Evolutionary conservation across 23 tunicate species (phyloP).

Genomic region (Styela clava): DNA sequence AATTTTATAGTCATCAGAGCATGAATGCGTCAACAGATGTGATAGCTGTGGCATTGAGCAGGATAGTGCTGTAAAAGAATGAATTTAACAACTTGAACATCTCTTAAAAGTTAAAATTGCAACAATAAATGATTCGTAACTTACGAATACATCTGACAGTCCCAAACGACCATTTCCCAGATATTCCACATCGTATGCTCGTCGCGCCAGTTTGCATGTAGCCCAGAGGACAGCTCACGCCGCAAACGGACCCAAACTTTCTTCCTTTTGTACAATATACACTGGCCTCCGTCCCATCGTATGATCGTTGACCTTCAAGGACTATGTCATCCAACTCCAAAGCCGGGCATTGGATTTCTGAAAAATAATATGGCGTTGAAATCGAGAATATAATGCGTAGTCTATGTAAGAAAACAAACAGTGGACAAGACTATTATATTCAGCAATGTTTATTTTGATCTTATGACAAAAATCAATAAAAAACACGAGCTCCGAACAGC

Average conservation of each 20-base stretch:
- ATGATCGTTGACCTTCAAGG: neutral
- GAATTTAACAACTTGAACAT: neutral
- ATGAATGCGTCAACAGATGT: neutral
- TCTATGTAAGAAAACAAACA: neutral
- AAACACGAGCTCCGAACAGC: no score
- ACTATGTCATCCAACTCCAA: neutral
- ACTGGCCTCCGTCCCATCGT: neutral
- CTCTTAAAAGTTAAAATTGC: no score
- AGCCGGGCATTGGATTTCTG: neutral
- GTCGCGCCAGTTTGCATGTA: neutral
- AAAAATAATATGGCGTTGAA: no score
- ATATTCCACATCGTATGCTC: conserved; percentile 1
- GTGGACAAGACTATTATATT: neutral
- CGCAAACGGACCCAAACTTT: neutral
- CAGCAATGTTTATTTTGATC: neutral
- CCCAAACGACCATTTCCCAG: neutral
- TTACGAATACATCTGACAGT: neutral
- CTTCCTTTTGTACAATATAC: neutral
- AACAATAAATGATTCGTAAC: neutral
- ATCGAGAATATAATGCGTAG: no score
- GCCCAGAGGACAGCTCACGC: neutral
- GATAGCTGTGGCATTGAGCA: neutral
- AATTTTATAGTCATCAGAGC: neutral
- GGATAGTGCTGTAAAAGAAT: neutral
- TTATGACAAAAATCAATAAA: neutral